Percentiles rank a stretch among this genome's conserved stretches.
Evolutionary conservation across 2,113 vertebrate species (phyloP).

Genomic region (Alectura lathami): DNA sequence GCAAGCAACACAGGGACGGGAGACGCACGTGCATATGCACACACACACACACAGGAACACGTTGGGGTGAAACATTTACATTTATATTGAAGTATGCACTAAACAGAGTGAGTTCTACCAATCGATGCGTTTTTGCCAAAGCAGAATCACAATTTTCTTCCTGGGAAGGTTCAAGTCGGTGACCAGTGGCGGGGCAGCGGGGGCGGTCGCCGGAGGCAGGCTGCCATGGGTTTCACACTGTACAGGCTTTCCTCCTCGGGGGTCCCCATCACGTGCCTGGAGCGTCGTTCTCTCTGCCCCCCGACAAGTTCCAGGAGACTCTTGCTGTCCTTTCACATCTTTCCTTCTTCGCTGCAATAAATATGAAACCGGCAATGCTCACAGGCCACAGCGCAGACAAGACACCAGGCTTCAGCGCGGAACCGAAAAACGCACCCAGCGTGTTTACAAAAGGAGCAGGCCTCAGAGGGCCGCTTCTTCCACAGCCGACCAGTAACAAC

Average conservation of each 20-base stretch:
- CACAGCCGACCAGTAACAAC: not conserved
- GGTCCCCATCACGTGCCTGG: not conserved
- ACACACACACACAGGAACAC: slow-evolving; percentile 43
- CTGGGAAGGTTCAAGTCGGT: not conserved
- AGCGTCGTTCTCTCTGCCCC: not conserved
- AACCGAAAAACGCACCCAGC: slow-evolving; percentile 21
- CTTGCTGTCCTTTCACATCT: slow-evolving; percentile 6
- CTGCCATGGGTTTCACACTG: not conserved
- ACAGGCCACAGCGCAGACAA: slow-evolving; percentile 46
- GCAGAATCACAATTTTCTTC: slow-evolving; percentile 53
- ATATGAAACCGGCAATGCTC: slow-evolving; percentile 48
- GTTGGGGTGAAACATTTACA: slow-evolving; percentile 74
- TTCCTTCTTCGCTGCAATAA: slow-evolving; percentile 57
- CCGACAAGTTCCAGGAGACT: not conserved
- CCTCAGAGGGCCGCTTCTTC: not conserved
- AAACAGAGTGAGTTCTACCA: slow-evolving; percentile 74
- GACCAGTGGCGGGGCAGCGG: not conserved
- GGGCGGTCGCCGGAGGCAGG: not conserved
- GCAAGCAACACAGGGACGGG: not conserved
- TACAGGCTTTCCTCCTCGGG: not conserved
- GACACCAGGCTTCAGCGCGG: slow-evolving; percentile 1
- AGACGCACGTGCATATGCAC: not conserved
- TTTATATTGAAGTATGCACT: slow-evolving; percentile 78
- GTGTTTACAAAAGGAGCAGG: not conserved
- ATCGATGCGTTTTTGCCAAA: slow-evolving; percentile 73